Percentiles rank a stretch among this genome's conserved stretches.
Conservation (phyloP, 2,113 vertebrate species). For the Spizaetus ornatus region DNA sequence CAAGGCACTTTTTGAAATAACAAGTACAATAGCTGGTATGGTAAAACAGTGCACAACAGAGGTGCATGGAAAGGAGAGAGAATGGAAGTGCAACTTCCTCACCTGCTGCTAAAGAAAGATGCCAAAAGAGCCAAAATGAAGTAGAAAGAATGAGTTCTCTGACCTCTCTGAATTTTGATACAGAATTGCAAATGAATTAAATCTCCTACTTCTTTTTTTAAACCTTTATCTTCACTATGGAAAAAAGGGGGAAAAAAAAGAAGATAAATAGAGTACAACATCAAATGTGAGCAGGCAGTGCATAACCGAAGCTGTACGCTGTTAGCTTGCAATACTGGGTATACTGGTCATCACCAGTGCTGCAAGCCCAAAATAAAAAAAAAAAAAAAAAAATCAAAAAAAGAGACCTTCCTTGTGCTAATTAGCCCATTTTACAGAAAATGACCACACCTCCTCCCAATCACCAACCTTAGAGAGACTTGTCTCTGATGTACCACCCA, state of each 20-base stretch:
- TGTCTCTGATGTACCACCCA: not conserved
- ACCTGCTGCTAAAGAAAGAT: not conserved
- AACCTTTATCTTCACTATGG: not conserved
- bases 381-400: not conserved
- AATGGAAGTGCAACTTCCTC: not conserved
- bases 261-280: not conserved
- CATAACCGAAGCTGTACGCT: not conserved
- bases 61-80: not conserved
- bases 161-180: not conserved
- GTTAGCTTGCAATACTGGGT: not conserved
- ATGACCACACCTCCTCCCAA: not conserved
- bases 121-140: not conserved
- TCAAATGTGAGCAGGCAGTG: not conserved
- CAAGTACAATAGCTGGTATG: not conserved
- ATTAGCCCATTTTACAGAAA: not conserved
- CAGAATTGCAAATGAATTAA: not conserved
- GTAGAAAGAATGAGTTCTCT: not conserved
- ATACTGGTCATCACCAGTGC: not conserved
- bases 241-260: rapidly evolving
- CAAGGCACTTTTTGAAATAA: not conserved
- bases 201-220: not conserved
- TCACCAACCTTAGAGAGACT: not conserved
- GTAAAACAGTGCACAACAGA: not conserved
- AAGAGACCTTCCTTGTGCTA: not conserved
- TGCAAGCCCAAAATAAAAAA: not conserved